Base-by-base conservation (phyloP, 2,113 vertebrate genomes). In the Pongo abelii region DNA sequence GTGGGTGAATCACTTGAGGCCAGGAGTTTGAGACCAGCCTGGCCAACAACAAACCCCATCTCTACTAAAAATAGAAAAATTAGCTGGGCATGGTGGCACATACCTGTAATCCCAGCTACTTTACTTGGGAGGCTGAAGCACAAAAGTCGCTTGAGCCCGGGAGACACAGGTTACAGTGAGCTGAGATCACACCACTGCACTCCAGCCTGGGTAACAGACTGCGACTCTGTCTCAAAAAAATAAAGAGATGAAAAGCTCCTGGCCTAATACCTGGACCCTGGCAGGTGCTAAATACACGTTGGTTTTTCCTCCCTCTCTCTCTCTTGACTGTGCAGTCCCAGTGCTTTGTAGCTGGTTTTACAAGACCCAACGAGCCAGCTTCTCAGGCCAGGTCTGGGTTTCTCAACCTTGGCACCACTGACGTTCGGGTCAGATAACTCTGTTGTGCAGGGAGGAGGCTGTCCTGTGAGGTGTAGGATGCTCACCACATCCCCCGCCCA, bases 381-480 rank as follows among this genome's bases (percentile, higher is more conserved):
- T 7, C 81, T 38, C 3, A 4, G 35, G 35, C 30, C 43, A 48
- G 38, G 17, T 0, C 8, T 2, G 43, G 46, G 32, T 3, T 52
- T 23, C n/a, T 38, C 55, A 2, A 0, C 4, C 32, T 13, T 0
- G 5, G 67, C 23, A 27, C 64, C 3, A 1, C 9, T 17, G 22
- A 13, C 1, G 2, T 23, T 46, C 0, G 30, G 43, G 22, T 10
- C 30, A 18, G 80, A 46, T 48, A 14, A 17, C 50, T 75, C 40
- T 23, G 70, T 0, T 8, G 20, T 6, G 32, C 13, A 32, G 16
- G 69, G 16, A 18, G 50, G 32, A 16, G 72, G 79, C 17, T 23
- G 11, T 3, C 25, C 80, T 8, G 8, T 0, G 35, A 43, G 2
- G 0, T 17, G 38, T 0, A 18, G 27, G 79, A 2, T 1, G 5